These are phyloP conservation scores for Cantharis rustica DNA, from an alignment of 2,888 invertebrate genomes.

Conservation along the genomic window DNA sequence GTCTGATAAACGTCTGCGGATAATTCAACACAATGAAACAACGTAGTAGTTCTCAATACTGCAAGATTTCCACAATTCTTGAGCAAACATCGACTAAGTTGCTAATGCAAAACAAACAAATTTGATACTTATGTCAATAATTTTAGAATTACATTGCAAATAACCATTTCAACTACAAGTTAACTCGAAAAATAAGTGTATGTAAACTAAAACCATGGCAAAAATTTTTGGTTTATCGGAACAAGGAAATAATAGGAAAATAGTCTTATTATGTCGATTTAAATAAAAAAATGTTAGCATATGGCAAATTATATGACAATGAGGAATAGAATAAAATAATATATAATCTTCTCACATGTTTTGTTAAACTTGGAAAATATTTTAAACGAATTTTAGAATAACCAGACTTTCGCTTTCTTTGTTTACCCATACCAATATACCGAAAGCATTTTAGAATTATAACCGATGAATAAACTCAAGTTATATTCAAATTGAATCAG, in stretches of 20 bases:
- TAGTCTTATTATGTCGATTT: neutral
- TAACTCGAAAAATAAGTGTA: conserved; percentile 4
- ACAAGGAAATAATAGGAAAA: neutral
- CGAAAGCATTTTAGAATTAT: neutral
- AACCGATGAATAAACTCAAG: neutral
- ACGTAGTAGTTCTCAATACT: conserved; percentile 39
- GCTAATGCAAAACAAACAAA: conserved; percentile 43
- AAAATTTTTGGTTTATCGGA: neutral
- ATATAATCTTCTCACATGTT: neutral
- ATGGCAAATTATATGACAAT: neutral
- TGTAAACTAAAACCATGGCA: neutral
- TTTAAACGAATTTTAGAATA: neutral
- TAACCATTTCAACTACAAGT: conserved; percentile 1
- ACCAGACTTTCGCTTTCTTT: neutral
- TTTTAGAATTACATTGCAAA: conserved; percentile 38
- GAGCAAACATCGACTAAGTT: conserved; percentile 41
- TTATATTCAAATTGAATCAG: neutral
- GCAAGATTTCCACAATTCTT: conserved; percentile 43
- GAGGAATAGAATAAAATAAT: neutral
- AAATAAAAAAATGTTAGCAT: neutral
- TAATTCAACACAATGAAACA: conserved; percentile 44
- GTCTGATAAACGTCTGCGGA: conserved; percentile 41
- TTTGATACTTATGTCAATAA: conserved; percentile 43
- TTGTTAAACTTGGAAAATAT: neutral
- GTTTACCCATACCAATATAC: neutral